Percentiles rank a stretch among this genome's conserved stretches.
These are phyloP conservation scores for Lateolabrax maculatus DNA, from an alignment of 2,797 vertebrate genomes.

Conservation along the genomic window DNA sequence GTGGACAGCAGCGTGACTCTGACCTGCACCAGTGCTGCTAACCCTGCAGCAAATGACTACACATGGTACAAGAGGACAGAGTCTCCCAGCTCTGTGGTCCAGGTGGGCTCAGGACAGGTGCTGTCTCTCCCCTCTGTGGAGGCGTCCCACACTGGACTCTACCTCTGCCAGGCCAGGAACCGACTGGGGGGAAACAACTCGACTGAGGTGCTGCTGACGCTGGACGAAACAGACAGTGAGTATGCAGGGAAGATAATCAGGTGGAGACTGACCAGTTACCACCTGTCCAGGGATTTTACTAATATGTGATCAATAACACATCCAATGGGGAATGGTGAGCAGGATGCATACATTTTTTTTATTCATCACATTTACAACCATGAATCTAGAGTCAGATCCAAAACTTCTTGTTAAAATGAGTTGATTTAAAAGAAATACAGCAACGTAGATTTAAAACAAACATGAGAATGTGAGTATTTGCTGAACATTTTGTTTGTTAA, in stretches of 20 bases:
- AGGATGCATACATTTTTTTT: too few species aligned
- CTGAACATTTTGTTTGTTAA: background rate
- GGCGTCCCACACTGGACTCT: slow-evolving; percentile 42
- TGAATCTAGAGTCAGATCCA: background rate
- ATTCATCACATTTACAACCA: background rate
- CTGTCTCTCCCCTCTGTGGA: slow-evolving; percentile 33
- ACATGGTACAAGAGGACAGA: slow-evolving; percentile 41
- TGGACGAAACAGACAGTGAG: slow-evolving; percentile 28
- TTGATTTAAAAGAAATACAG: background rate
- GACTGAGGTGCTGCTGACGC: slow-evolving; percentile 28
- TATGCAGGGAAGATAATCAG: background rate
- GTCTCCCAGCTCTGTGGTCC: slow-evolving; percentile 12
- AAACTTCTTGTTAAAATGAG: background rate
- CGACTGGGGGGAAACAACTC: slow-evolving; percentile 43
- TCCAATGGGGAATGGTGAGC: background rate
- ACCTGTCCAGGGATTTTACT: too few species aligned
- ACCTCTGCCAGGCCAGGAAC: slow-evolving; percentile 58
- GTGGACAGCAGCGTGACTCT: slow-evolving; percentile 49
- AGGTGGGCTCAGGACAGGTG: slow-evolving; percentile 52
- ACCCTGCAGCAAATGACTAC: slow-evolving; percentile 54
- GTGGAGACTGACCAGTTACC: too few species aligned
- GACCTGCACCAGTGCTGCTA: slow-evolving; percentile 65
- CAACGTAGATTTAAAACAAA: background rate
- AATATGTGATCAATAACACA: too few species aligned
- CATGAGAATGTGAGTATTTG: background rate